Conservation (phyloP, 1,140 invertebrate genomes). For the Drosophila ercepeae region DNA sequence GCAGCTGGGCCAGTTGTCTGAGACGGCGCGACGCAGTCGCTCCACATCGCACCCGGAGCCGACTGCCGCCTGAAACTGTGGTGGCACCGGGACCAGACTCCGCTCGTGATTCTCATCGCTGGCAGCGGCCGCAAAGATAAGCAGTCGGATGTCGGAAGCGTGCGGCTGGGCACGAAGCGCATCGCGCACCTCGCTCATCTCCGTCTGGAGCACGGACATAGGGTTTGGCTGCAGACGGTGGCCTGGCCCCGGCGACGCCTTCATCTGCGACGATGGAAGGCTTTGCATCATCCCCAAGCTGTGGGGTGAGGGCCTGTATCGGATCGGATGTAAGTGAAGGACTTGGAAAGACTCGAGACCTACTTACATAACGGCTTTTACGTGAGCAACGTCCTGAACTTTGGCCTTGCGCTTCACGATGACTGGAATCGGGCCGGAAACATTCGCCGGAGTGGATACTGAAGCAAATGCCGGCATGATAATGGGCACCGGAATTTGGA, state of each 20-base stretch:
- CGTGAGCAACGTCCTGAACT: not conserved
- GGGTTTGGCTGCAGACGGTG: not conserved
- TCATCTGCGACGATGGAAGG: not conserved
- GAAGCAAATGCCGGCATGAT: not conserved
- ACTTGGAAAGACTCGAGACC: not conserved
- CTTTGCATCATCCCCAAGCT: not conserved
- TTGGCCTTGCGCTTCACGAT: not conserved
- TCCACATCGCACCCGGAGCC: conserved; percentile 25
- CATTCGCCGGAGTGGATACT: not conserved
- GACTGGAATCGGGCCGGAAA: not conserved
- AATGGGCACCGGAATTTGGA: not conserved
- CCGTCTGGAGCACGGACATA: not conserved
- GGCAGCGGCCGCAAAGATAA: conserved; percentile 36
- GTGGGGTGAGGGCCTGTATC: not conserved
- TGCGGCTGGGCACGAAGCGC: conserved; percentile 7
- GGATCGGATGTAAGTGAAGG: not conserved
- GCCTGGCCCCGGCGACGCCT: not conserved
- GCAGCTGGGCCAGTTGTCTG: conserved; percentile 31
- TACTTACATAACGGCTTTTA: not conserved
- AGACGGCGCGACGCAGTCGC: conserved; percentile 11
- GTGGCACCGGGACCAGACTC: conserved; percentile 26
- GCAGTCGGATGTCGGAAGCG: conserved; percentile 20
- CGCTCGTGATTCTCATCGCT: conserved; percentile 5
- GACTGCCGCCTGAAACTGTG: conserved; percentile 2
- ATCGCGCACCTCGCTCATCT: not conserved